Evolutionary conservation across 2,113 vertebrate species (phyloP).

Genomic region (Notarius quadriscutis): DNA sequence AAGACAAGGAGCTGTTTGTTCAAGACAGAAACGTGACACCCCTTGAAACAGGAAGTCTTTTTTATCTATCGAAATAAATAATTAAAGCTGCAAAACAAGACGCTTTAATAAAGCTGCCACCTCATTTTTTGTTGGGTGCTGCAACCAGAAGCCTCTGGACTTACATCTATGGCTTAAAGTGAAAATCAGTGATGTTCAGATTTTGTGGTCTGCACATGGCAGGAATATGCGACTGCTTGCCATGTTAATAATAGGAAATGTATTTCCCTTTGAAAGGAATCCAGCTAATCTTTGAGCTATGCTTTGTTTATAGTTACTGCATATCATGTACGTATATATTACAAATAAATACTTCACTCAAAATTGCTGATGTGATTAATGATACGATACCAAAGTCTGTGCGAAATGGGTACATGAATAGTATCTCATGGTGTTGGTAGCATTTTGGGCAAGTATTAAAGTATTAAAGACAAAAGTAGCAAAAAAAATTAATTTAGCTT

Average conservation of each 20-base stretch:
- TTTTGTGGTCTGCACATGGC: not conserved
- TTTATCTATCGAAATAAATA: slow-evolving; percentile 50
- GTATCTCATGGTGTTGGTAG: not conserved
- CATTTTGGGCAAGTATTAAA: not conserved
- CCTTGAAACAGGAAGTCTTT: slow-evolving; percentile 63
- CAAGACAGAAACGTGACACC: slow-evolving; percentile 67
- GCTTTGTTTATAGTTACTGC: slow-evolving; percentile 45
- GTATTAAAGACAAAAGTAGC: not conserved
- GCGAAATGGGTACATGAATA: not conserved
- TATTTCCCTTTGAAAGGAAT: slow-evolving; percentile 58
- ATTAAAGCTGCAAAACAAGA: slow-evolving; percentile 57
- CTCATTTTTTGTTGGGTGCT: slow-evolving; percentile 55
- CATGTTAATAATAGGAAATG: slow-evolving; percentile 43
- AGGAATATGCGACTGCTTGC: not conserved
- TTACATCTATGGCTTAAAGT: slow-evolving; percentile 16
- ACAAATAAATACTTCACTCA: not conserved
- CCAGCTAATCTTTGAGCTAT: slow-evolving; percentile 53
- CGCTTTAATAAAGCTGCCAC: slow-evolving; percentile 52
- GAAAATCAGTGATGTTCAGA: not conserved
- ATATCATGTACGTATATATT: slow-evolving; percentile 7
- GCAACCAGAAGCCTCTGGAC: slow-evolving; percentile 3
- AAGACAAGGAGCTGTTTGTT: slow-evolving; percentile 59
- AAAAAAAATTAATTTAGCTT: not conserved
- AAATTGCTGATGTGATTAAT: not conserved
- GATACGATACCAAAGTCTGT: not conserved